Evolutionary conservation across 2,797 vertebrate genomes (phyloP).

Genomic region (Kryptopterus vitreolus): DNA sequence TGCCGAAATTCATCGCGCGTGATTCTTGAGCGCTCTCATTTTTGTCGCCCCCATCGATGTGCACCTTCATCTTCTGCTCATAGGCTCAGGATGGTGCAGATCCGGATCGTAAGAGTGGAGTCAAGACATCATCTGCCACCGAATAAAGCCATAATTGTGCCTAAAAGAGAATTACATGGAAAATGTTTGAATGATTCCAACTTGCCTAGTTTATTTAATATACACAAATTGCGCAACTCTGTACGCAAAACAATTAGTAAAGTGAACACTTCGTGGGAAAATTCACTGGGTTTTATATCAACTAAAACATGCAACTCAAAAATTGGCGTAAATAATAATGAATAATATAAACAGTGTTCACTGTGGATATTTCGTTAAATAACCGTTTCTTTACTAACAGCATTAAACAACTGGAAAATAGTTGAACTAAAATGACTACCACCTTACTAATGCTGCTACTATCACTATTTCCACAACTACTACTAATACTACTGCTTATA

Average conservation of each 20-base stretch:
- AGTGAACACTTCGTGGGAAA: neutral
- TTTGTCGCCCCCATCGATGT: constrained; percentile 24
- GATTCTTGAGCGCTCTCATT: constrained; percentile 52
- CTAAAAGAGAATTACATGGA: constrained; percentile 4
- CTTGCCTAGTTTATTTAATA: neutral
- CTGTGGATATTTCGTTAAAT: neutral
- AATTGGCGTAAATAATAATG: neutral
- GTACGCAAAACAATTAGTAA: too few relatives aligned
- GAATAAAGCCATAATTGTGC: constrained; percentile 20
- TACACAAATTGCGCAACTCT: too few relatives aligned
- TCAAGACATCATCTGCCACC: constrained; percentile 32
- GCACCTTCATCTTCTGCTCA: constrained; percentile 48
- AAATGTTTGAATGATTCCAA: neutral
- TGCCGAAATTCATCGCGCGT: constrained; percentile 43
- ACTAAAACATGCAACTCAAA: neutral
- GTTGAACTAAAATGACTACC: too few relatives aligned
- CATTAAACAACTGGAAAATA: neutral
- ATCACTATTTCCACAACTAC: too few relatives aligned
- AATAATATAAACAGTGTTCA: neutral
- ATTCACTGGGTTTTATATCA: neutral
- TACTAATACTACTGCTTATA: too few relatives aligned
- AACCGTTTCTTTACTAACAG: neutral
- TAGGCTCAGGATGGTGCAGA: neutral
- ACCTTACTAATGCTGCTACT: too few relatives aligned
- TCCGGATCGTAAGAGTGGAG: constrained; percentile 28